Evolutionary conservation across 1,140 invertebrate species (phyloP).

Genomic region (Wiebesia pumilae): DNA sequence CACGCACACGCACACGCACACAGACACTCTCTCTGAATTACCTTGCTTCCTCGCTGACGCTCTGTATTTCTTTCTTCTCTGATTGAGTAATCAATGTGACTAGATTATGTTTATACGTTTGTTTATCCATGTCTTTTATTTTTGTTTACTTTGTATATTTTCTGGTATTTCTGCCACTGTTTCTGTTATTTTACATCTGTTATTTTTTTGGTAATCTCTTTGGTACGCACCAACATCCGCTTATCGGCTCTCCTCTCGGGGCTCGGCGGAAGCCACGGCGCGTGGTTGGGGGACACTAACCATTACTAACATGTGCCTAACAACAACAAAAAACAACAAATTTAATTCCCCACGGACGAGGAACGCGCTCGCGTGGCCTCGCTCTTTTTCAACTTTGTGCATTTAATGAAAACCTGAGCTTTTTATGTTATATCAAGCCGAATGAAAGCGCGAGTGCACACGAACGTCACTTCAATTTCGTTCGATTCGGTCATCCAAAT

Average conservation of each 20-base stretch:
- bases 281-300: slow-evolving; percentile 71
- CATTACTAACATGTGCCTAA: slow-evolving; percentile 71
- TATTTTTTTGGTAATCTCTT: slow-evolving; percentile 51
- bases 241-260: slow-evolving; percentile 75
- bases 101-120: slow-evolving; percentile 31
- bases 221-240: slow-evolving; percentile 65
- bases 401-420: too few relatives aligned
- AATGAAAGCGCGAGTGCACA: too few relatives aligned
- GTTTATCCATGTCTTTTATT: slow-evolving; percentile 37
- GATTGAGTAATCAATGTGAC: slow-evolving; percentile 25
- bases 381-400: background rate
- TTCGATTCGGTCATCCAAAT: too few relatives aligned
- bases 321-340: slow-evolving; percentile 55
- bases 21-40: too few relatives aligned
- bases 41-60: slow-evolving; percentile 58
- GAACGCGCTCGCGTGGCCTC: slow-evolving; percentile 38
- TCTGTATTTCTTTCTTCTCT: slow-evolving; percentile 54
- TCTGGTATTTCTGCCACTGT: slow-evolving; percentile 56
- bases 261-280: slow-evolving; percentile 74
- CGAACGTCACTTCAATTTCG: too few relatives aligned
- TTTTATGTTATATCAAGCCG: too few relatives aligned
- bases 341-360: slow-evolving; percentile 32
- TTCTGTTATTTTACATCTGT: slow-evolving; percentile 55
- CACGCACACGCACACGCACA: too few relatives aligned
- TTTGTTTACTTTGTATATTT: slow-evolving; percentile 31